phyloP scores from a whole-genome alignment of 2,797 vertebrate species.

The Lepilemur ruficaudatus region DNA sequence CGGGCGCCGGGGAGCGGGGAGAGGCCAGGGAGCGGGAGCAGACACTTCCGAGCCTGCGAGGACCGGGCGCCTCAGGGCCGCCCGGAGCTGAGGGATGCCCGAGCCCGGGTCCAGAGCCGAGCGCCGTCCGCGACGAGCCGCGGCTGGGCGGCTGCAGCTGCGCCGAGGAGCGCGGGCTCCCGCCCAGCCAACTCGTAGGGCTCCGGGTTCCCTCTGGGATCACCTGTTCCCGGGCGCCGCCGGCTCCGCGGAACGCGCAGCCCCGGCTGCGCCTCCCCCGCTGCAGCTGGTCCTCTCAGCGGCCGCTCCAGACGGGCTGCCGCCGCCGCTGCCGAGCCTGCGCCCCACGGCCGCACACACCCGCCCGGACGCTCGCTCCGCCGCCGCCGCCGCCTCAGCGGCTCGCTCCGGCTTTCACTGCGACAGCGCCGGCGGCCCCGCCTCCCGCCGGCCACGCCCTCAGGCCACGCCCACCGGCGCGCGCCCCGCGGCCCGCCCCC shows the following conservation, averaged over 20 bases:
- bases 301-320: constrained; percentile 65
- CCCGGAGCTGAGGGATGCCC: background rate
- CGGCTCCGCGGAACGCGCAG: constrained; percentile 10
- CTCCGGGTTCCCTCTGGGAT: constrained; percentile 59
- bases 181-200: constrained; percentile 60
- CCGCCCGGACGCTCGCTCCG: constrained; percentile 3
- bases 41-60: background rate
- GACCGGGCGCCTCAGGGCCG: background rate
- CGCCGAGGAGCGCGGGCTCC: constrained; percentile 19
- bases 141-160: constrained; percentile 58
- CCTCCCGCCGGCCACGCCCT: constrained; percentile 55
- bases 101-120: background rate
- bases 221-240: constrained; percentile 70
- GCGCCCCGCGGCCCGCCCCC: background rate
- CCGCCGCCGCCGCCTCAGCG: constrained; percentile 40
- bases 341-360: constrained; percentile 49
- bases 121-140: constrained; percentile 24
- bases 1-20: background rate
- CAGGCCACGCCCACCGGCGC: constrained; percentile 42
- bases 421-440: constrained; percentile 76
- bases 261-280: constrained; percentile 51
- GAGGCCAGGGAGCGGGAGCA: background rate
- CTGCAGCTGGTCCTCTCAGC: constrained; percentile 64
- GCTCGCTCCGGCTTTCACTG: constrained; percentile 68
- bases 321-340: background rate